phyloP scores from a whole-genome alignment of 2,113 vertebrate species.

The Benitochromis conjunctus region DNA sequence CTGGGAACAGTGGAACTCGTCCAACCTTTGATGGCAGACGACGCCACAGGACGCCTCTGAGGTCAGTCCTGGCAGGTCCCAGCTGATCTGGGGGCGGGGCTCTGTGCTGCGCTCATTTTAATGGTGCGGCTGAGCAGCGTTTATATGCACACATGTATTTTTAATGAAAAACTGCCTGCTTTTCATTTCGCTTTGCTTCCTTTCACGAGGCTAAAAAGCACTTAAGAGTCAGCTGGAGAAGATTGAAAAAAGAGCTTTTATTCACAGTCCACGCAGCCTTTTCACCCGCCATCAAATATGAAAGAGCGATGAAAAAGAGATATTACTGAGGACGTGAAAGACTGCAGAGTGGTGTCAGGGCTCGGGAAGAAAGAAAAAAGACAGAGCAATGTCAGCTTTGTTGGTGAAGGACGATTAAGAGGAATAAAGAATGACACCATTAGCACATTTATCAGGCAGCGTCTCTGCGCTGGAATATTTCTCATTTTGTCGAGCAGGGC shows the following conservation, averaged over 20 bases:
- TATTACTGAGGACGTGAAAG: constrained; percentile 26
- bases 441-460: constrained; percentile 1
- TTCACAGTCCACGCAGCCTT: not conserved
- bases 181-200: not conserved
- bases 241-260: constrained; percentile 24
- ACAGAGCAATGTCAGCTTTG: constrained; percentile 28
- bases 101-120: not conserved
- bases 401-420: constrained; percentile 32
- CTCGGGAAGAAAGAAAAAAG: constrained; percentile 1
- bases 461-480: not conserved
- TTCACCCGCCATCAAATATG: constrained; percentile 23
- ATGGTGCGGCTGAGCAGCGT: not conserved
- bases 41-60: not conserved
- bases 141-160: not conserved
- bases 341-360: constrained; percentile 9
- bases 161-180: not conserved
- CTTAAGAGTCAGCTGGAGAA: constrained; percentile 1
- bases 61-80: not conserved
- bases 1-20: rapidly evolving
- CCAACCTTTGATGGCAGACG: not conserved
- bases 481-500: not conserved
- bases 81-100: not conserved
- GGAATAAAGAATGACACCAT: constrained; percentile 1
- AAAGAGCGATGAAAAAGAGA: constrained; percentile 29
- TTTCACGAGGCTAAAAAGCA: constrained; percentile 21